Evolutionary conservation across 1,140 invertebrate species (phyloP).

Genomic region (Drosophila nikananu): DNA sequence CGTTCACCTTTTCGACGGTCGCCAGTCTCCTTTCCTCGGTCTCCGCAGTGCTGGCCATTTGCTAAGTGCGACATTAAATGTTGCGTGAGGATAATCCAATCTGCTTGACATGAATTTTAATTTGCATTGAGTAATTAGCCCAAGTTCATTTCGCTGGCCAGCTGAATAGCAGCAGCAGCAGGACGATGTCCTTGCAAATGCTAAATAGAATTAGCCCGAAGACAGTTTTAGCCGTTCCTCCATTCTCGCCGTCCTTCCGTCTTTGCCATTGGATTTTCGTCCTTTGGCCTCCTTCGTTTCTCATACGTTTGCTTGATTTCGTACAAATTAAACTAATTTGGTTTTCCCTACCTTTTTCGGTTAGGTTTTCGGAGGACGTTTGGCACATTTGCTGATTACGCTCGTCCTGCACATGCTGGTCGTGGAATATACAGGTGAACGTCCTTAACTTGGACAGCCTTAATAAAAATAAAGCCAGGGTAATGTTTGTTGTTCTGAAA

Average conservation of each 20-base stretch:
- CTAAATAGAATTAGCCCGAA: conserved; percentile 76
- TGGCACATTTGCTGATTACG: conserved; percentile 82
- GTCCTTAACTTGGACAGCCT: not conserved
- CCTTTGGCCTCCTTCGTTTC: conserved; percentile 29
- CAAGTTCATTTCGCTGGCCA: conserved; percentile 76
- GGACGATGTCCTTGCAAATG: conserved; percentile 60
- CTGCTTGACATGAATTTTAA: conserved; percentile 84
- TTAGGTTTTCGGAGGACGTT: conserved; percentile 32
- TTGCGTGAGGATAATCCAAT: conserved; percentile 84
- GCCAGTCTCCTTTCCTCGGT: not conserved
- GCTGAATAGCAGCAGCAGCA: conserved; percentile 14
- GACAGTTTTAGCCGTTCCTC: conserved; percentile 46
- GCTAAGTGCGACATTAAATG: conserved; percentile 82
- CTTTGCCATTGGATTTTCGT: conserved; percentile 18
- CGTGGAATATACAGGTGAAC: not conserved
- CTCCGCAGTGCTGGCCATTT: conserved; percentile 36
- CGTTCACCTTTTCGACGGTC: conserved; percentile 26
- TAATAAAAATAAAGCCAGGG: too few species aligned
- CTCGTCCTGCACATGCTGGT: conserved; percentile 50
- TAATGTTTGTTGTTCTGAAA: too few species aligned
- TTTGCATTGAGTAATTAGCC: conserved; percentile 83
- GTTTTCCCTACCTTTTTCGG: conserved; percentile 54
- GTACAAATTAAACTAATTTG: conserved; percentile 82
- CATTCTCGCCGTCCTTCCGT: conserved; percentile 5
- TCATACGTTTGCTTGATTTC: conserved; percentile 77